Conservation (phyloP, 2,888 invertebrate genomes). For the Synanthedon formicaeformis region DNA sequence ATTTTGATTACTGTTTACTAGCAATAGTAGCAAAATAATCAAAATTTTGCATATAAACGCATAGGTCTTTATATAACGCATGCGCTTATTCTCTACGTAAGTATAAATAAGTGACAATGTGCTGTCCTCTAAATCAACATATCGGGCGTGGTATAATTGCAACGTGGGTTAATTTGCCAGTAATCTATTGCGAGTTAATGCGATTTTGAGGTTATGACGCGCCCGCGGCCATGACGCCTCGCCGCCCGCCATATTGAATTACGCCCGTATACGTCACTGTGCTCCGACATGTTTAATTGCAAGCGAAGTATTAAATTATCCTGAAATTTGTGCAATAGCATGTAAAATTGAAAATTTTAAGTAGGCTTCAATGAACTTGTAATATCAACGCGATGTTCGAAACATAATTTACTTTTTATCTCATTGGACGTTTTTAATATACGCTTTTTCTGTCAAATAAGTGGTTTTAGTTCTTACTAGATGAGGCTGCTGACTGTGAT, state of each 20-base stretch:
- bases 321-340: constrained; percentile 1
- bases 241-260: constrained; percentile 42
- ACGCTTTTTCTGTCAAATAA: too few species aligned
- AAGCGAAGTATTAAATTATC: constrained; percentile 12
- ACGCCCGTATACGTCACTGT: constrained; percentile 8
- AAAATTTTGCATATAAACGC: too few species aligned
- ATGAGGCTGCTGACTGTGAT: too few species aligned
- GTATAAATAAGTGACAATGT: not conserved
- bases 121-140: constrained; percentile 5
- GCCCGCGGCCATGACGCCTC: constrained; percentile 32
- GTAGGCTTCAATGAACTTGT: too few species aligned
- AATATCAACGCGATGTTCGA: too few species aligned
- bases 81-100: too few species aligned
- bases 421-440: too few species aligned
- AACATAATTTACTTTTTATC: too few species aligned
- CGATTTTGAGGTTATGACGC: constrained; percentile 49
- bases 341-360: not conserved
- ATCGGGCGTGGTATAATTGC: constrained; percentile 17
- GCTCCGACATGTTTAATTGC: constrained; percentile 12
- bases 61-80: too few species aligned
- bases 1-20: too few species aligned
- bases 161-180: constrained; percentile 43
- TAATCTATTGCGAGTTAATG: constrained; percentile 46
- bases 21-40: too few species aligned
- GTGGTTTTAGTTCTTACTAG: too few species aligned